Evolutionary conservation across 2,888 invertebrate genomes (phyloP).

Genomic region (Synanthedon tipuliformis): DNA sequence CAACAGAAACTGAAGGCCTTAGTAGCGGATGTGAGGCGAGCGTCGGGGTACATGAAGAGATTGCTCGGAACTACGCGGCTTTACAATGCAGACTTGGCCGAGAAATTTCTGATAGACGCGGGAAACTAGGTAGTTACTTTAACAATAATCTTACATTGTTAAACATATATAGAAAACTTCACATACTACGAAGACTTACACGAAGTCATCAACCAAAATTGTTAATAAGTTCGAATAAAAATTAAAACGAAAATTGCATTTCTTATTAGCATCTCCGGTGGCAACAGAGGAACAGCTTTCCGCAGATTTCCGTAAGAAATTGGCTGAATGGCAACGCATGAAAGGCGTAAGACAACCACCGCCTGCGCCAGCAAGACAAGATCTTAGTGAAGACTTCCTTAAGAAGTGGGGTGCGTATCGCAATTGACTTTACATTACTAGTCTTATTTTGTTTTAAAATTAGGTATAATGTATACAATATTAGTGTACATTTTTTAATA

Average conservation of each 20-base stretch:
- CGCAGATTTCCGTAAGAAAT: conserved; percentile 84
- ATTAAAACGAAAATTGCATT: too few species aligned
- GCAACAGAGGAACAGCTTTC: conserved; percentile 78
- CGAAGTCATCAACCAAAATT: too few species aligned
- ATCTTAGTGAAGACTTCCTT: conserved; percentile 84
- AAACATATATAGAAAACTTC: background rate
- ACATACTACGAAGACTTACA: background rate
- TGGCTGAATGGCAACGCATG: conserved; percentile 87
- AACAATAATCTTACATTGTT: background rate
- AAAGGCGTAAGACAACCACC: conserved; percentile 65
- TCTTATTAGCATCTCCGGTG: conserved; percentile 33
- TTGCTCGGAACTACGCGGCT: conserved; percentile 77
- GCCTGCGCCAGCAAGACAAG: conserved; percentile 72
- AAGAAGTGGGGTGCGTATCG: conserved; percentile 75
- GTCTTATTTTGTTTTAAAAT: too few species aligned
- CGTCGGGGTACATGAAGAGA: conserved; percentile 71
- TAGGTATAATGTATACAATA: background rate
- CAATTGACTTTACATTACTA: background rate
- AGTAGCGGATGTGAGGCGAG: conserved; percentile 61
- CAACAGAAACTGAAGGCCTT: conserved; percentile 50
- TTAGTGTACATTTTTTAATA: background rate
- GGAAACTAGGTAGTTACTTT: conserved; percentile 30
- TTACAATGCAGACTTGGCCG: conserved; percentile 78
- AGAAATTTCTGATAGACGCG: conserved; percentile 78
- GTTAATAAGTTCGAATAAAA: too few species aligned